phyloP scores from a whole-genome alignment of 2,797 vertebrate species.

The Denticeps clupeoides region DNA sequence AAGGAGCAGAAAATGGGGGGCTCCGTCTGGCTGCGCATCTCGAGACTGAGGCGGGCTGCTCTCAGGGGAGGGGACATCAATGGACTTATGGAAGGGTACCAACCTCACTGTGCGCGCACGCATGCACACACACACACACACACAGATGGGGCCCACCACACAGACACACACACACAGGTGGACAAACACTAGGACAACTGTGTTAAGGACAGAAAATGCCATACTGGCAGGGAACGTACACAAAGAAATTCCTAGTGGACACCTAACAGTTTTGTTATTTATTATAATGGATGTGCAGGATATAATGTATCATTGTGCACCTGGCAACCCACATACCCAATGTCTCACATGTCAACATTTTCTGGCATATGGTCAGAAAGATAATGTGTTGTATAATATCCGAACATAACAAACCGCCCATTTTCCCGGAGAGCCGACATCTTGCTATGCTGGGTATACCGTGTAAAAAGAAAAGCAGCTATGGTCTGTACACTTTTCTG shows the following conservation, averaged over 20 bases:
- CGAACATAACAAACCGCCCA: no score
- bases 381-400: no score
- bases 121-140: slow-evolving; percentile 9
- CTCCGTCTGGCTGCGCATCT: slow-evolving; percentile 14
- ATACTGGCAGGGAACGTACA: not conserved
- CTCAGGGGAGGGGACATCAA: slow-evolving; percentile 32
- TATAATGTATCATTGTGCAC: not conserved
- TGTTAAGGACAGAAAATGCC: not conserved
- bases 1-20: slow-evolving; percentile 4
- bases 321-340: no score
- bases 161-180: slow-evolving; percentile 17
- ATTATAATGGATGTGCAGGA: not conserved
- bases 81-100: slow-evolving; percentile 40
- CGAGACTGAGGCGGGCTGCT: slow-evolving; percentile 26
- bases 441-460: no score
- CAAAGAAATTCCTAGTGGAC: not conserved
- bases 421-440: no score
- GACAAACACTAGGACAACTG: slow-evolving; percentile 18
- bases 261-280: not conserved
- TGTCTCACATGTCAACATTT: no score
- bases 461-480: no score
- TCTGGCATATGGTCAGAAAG: no score
- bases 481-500: no score
- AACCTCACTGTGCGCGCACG: slow-evolving; percentile 35
- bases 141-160: slow-evolving; percentile 12